phyloP scores from a whole-genome alignment of 2,888 invertebrate genomes.

The Cryptus viduatorius region DNA sequence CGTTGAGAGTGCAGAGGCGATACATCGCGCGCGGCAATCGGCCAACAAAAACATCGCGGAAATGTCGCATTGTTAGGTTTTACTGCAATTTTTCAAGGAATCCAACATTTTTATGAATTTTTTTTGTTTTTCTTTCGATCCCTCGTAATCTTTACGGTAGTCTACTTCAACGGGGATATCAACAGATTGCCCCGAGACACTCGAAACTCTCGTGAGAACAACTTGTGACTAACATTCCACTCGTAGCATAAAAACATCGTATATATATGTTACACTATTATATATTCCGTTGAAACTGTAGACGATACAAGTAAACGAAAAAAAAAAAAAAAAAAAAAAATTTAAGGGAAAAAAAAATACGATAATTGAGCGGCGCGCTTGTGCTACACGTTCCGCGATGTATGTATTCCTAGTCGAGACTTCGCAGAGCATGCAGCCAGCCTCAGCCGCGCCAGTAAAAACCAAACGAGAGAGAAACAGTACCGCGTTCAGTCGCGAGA shows the following conservation, averaged over 20 bases:
- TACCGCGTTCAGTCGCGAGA: constrained; percentile 52
- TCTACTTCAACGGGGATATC: not conserved
- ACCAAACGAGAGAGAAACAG: not conserved
- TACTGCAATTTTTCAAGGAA: not conserved
- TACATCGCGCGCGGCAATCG: not conserved
- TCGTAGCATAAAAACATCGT: not conserved
- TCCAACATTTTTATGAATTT: not conserved
- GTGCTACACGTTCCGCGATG: not conserved
- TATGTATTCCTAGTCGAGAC: not conserved
- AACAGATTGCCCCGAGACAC: not conserved
- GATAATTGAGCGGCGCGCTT: constrained; percentile 6
- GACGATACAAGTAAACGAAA: not conserved
- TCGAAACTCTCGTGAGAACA: not conserved
- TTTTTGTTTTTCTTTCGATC: not conserved
- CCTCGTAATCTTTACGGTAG: not conserved
- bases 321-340: not conserved
- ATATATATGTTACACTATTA: too few species aligned
- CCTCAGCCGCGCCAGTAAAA: not conserved
- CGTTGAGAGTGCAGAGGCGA: not conserved
- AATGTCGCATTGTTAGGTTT: too few species aligned
- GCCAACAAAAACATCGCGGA: too few species aligned
- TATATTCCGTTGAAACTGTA: constrained; percentile 4
- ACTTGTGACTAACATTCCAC: not conserved
- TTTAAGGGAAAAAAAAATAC: not conserved
- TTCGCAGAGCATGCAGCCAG: not conserved